These are phyloP conservation scores for Eufriesea mexicana DNA, from an alignment of 1,140 invertebrate genomes.

Conservation along the genomic window DNA sequence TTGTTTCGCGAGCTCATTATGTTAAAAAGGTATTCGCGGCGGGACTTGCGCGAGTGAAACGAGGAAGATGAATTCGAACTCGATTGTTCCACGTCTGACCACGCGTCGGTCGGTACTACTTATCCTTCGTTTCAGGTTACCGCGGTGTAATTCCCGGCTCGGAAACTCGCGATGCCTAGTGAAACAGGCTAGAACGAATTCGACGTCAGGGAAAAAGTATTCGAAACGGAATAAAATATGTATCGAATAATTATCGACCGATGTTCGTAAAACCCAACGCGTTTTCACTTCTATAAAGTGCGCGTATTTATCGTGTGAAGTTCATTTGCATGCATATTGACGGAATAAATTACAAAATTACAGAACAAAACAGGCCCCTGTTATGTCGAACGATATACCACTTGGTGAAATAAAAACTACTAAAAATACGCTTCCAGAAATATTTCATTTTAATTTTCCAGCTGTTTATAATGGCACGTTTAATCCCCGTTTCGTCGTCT, in stretches of 20 bases:
- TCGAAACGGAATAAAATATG: background rate
- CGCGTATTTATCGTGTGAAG: conserved; percentile 7
- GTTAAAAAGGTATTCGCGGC: background rate
- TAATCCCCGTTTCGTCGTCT: no score
- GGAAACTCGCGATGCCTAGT: background rate
- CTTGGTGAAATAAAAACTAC: background rate
- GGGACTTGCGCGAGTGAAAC: background rate
- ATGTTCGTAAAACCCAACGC: conserved; percentile 5
- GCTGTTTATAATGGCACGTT: no score
- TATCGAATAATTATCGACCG: background rate
- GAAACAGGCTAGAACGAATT: background rate
- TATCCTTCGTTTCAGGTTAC: background rate
- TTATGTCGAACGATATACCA: background rate
- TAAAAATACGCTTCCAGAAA: background rate
- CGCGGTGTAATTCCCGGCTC: no score
- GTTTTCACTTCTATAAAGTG: background rate
- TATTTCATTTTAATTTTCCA: background rate
- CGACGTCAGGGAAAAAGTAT: background rate
- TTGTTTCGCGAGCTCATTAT: conserved; percentile 6
- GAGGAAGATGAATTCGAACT: no score
- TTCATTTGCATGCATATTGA: conserved; percentile 42
- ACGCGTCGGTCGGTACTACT: background rate
- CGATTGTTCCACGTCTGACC: background rate
- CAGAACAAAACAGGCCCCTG: conserved; percentile 10
- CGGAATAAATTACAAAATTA: conserved; percentile 50